A percentile compares a stretch with the other conserved stretches of the same genome.
Evolutionary conservation across 2,888 invertebrate genomes (phyloP).

Genomic region (Orchestes rusci): DNA sequence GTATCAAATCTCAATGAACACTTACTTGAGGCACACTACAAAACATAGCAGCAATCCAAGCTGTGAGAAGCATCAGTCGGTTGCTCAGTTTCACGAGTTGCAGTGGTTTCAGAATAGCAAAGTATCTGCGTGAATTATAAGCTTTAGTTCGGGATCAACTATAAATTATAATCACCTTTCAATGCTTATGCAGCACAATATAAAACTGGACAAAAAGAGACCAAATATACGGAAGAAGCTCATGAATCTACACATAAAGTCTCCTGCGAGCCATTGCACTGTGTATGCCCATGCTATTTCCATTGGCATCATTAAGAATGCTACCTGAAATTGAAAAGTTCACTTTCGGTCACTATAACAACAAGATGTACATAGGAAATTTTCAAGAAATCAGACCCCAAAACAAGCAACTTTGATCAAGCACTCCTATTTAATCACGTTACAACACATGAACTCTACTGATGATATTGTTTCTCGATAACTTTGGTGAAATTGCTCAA

Average conservation of each 20-base stretch:
- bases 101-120: constrained; percentile 76
- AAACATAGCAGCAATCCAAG: constrained; percentile 73
- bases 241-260: constrained; percentile 78
- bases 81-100: constrained; percentile 65
- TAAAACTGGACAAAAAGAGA: constrained; percentile 78
- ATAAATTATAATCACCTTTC: constrained; percentile 63
- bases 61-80: constrained; percentile 69
- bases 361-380: too few species aligned
- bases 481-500: too few species aligned
- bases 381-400: too few species aligned
- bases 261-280: constrained; percentile 80
- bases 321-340: constrained; percentile 67
- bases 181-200: constrained; percentile 81
- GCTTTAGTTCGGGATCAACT: too few species aligned
- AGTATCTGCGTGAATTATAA: constrained; percentile 54
- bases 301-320: constrained; percentile 83
- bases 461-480: too few species aligned
- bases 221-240: constrained; percentile 83
- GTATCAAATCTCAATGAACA: too few species aligned
- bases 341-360: too few species aligned
- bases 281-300: constrained; percentile 86
- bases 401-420: too few species aligned
- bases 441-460: too few species aligned
- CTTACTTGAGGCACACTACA: constrained; percentile 82
- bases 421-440: too few species aligned